These are phyloP conservation scores for Calypte anna DNA, from an alignment of 2,113 vertebrate species.

Conservation along the genomic window DNA sequence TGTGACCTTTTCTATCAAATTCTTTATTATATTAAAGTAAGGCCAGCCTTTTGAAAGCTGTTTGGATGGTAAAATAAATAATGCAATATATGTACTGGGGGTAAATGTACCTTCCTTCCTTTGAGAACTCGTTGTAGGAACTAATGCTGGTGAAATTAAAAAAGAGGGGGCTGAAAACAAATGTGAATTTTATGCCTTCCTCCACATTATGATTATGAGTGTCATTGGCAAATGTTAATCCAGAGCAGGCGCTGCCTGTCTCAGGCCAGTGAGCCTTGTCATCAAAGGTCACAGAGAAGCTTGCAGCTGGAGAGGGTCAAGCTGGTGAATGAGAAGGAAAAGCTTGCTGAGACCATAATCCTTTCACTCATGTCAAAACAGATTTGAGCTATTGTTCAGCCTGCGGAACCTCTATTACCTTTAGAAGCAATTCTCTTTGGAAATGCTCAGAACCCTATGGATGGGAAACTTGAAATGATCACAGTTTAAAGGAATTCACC, in stretches of 20 bases:
- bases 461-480: constrained; percentile 42
- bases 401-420: constrained; percentile 57
- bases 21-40: background rate
- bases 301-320: constrained; percentile 12
- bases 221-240: background rate
- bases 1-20: background rate
- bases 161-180: background rate
- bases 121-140: background rate
- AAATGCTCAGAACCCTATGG: constrained; percentile 9
- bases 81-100: background rate
- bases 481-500: constrained; percentile 56
- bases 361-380: constrained; percentile 57
- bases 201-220: background rate
- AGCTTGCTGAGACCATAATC: constrained; percentile 49
- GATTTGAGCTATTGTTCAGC: constrained; percentile 61
- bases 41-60: background rate
- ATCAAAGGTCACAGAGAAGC: background rate
- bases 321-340: constrained; percentile 31
- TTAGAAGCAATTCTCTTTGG: constrained; percentile 50
- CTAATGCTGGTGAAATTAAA: background rate
- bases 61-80: background rate
- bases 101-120: background rate
- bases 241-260: background rate
- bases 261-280: background rate
- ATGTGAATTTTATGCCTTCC: background rate